Conservation (phyloP, 2,888 invertebrate species). For the Colletes collaris region DNA sequence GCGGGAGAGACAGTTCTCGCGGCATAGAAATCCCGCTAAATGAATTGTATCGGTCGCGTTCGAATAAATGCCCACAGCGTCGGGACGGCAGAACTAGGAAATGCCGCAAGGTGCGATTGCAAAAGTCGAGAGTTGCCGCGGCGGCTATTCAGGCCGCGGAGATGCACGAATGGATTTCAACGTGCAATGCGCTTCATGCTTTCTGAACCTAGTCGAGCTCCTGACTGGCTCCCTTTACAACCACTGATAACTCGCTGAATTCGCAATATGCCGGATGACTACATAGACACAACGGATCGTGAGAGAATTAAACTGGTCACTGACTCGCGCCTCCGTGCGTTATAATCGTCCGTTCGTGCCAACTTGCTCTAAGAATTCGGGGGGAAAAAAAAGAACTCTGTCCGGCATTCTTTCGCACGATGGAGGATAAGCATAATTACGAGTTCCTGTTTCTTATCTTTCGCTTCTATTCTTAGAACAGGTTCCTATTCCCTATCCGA, state of each 20-base stretch:
- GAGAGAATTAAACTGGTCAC: constrained; percentile 52
- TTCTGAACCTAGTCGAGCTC: constrained; percentile 52
- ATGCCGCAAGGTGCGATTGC: constrained; percentile 69
- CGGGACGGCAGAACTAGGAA: constrained; percentile 62
- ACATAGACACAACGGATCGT: constrained; percentile 28
- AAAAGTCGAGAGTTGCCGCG: constrained; percentile 63
- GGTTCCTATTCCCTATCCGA: no score
- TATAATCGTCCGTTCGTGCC: constrained; percentile 9
- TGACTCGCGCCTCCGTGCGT: constrained; percentile 27
- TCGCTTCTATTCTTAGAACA: no score
- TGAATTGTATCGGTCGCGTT: constrained; percentile 42
- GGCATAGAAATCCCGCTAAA: constrained; percentile 32
- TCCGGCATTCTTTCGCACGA: no score
- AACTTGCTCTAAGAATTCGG: not conserved
- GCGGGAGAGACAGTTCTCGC: constrained; percentile 19
- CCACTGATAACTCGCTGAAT: constrained; percentile 63
- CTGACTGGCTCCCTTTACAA: constrained; percentile 40
- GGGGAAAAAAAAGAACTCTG: no score
- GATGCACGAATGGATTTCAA: constrained; percentile 73
- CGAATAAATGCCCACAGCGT: constrained; percentile 31
- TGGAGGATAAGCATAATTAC: no score
- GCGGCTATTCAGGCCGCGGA: constrained; percentile 62
- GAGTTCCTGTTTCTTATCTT: no score
- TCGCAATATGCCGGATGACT: constrained; percentile 51
- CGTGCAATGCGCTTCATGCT: constrained; percentile 54